Base-by-base conservation (phyloP, 2,888 invertebrate genomes). In the Caenorhabditis sp. region DNA sequence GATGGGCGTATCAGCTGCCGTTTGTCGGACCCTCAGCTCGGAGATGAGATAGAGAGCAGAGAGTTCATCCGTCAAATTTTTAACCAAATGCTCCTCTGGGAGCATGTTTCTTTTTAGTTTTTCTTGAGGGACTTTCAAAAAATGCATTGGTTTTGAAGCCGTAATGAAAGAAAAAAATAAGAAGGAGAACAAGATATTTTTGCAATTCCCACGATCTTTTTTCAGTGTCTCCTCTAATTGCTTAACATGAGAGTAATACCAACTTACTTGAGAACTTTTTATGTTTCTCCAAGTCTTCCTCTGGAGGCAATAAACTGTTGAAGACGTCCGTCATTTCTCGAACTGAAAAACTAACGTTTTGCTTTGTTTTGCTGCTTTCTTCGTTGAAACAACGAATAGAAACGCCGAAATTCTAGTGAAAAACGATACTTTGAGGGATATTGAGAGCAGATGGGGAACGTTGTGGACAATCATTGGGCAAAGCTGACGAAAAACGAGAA, bases 211-310 rank as follows among this genome's bases (percentile, higher is more conserved):
- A n/a, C n/a, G n/a, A n/a, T 58, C 58, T 17, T 30, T 35, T 24
- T 62, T 39, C 4, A 30, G 48, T 48, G 27, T 15, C 17, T 15
- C 26, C 27, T 30, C 26, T 3, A 27, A 17, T 24, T 24, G 13
- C 24, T 11, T 7, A 26, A 13, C 13, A 13, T 13, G 35, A 24
- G 26, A 46, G 9, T 7, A 9, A 22, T 2, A 43, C 24, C 9
- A 56, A 78, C 79, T 68, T 24, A 82, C 82, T 63, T n/a, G 79
- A 71, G 37, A 76, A 75, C 45, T 81, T 81, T 46, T 75, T 78
- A 56, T 82, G 83, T 43, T 79, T 78, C 35, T 81, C 83, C 20
- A 71, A 35, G 53, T 82, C 83, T 26, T 82, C 83, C 11, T 72
- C 66, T 0, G 81, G 83, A 17, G 83, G 83, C 22, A 53, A 62